Base-by-base conservation (phyloP, 2,888 invertebrate species). In the Amphipoea lucens region DNA sequence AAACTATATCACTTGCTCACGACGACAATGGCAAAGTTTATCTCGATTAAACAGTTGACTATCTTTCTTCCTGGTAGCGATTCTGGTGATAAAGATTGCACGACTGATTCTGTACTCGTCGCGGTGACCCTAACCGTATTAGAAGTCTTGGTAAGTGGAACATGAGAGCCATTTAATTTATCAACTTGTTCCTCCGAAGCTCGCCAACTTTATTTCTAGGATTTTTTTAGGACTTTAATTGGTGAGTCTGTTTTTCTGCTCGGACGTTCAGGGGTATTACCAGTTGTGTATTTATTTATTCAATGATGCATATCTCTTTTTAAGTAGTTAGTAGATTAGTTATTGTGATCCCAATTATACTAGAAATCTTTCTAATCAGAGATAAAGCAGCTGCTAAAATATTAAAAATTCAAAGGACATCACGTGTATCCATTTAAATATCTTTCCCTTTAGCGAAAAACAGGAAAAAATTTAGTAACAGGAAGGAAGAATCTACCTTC, bases 21-120 rank as follows among this genome's bases (percentile, higher is more conserved):
- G 90, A 90, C 88, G 89, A 88, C 74, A 89, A 89, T 90, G 92
- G 90, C 91, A 93, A 92, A 93, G 95, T 94, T 94, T 94, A 95
- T 95, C 95, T 88, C 78, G 91, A 92, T 92, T 85, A 88, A 90
- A 89, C 87, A 88, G 90, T 91, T 91, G 90, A 90, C 91, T 90
- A 94, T 95, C 92, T 92, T 88, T 90, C 90, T 91, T 88, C 84
- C 86, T 84, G 87, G 87, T 89, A 91, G 83, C 88, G 94, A 94
- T 94, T 88, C 83, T 90, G 84, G 89, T 91, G 93, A 93, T 94
- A 94, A 91, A 91, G 90, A 81, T 90, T 90, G 93, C 95, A 94
- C 94, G 94, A 94, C 93, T 91, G 92, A 93, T 94, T 92, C 89
- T 83, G 88, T 89, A 72, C 82, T 88, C 88, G 89, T 89, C 82